A percentile compares a stretch with the other conserved stretches of the same genome.
Conservation (phyloP, 2,113 vertebrate species). For the Cyprinodon tularosa region DNA sequence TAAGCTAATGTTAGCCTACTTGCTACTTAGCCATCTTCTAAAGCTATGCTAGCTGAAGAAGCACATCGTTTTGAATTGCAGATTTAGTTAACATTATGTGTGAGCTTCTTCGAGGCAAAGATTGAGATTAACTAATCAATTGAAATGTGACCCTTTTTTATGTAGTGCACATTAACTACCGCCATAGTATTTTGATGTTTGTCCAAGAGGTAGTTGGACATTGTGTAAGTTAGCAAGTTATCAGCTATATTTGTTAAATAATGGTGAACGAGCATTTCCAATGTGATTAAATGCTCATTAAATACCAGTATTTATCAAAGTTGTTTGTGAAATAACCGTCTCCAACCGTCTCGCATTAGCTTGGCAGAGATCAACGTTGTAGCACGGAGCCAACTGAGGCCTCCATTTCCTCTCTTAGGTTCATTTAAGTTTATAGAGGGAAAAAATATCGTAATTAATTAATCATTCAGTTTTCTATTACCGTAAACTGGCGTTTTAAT, state of each 20-base stretch:
- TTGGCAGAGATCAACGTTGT: not conserved
- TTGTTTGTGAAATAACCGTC: not conserved
- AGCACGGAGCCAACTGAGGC: conserved; percentile 41
- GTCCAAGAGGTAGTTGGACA: conserved; percentile 50
- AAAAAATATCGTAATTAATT: conserved; percentile 14
- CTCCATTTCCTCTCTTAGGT: conserved; percentile 67
- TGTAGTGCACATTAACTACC: not conserved
- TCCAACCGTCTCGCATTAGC: not conserved
- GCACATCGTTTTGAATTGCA: not conserved
- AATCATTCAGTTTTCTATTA: not conserved
- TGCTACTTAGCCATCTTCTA: conserved; percentile 46
- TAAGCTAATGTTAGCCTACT: conserved; percentile 64
- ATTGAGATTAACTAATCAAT: not conserved
- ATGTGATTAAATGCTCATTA: not conserved
- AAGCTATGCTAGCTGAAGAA: conserved; percentile 17
- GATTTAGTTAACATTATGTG: not conserved
- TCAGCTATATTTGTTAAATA: conserved; percentile 31
- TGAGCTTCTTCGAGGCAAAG: not conserved
- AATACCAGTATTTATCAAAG: not conserved
- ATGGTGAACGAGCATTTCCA: not conserved
- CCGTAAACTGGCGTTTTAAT: not conserved
- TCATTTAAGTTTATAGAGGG: conserved; percentile 39
- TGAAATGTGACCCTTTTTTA: not conserved
- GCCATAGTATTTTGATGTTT: conserved; percentile 12
- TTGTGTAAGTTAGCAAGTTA: conserved; percentile 26